Conservation (phyloP, 2,797 vertebrate genomes). For the Parauchenoglanis punctatus region DNA sequence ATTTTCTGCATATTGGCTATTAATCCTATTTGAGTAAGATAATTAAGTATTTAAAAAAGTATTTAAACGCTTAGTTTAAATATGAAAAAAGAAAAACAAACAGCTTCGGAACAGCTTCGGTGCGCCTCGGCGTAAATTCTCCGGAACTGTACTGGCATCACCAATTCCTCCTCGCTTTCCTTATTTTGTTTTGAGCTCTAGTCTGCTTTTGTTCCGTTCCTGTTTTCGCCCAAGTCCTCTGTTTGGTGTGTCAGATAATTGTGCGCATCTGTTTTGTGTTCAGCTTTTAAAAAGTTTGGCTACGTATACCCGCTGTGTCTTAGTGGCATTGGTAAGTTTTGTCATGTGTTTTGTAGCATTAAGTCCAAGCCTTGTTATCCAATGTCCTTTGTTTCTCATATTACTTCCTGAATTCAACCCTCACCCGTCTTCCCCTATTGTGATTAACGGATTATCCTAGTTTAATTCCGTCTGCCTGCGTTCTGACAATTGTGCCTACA, state of each 20-base stretch:
- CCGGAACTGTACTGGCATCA: not conserved
- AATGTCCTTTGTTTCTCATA: not conserved
- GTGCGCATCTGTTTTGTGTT: not conserved
- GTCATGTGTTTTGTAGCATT: not conserved
- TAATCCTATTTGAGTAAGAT: not conserved
- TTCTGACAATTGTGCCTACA: not conserved
- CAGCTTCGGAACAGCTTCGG: not conserved
- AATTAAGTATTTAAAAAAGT: not conserved
- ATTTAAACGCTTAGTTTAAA: not conserved
- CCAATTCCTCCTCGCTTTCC: not conserved
- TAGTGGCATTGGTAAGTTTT: not conserved
- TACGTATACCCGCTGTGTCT: not conserved
- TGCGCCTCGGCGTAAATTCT: not conserved
- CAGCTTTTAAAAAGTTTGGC: not conserved
- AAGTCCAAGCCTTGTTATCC: not conserved
- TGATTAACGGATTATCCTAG: not conserved
- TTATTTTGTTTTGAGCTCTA: not conserved
- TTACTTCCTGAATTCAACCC: not conserved
- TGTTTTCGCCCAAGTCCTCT: not conserved
- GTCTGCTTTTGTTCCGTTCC: not conserved
- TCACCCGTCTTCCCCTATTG: not conserved
- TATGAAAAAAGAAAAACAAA: not conserved
- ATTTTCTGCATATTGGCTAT: not conserved
- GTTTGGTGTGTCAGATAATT: not conserved
- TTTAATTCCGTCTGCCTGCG: not conserved